Conservation (phyloP, 2,888 invertebrate species). For the Phengaris alcon region DNA sequence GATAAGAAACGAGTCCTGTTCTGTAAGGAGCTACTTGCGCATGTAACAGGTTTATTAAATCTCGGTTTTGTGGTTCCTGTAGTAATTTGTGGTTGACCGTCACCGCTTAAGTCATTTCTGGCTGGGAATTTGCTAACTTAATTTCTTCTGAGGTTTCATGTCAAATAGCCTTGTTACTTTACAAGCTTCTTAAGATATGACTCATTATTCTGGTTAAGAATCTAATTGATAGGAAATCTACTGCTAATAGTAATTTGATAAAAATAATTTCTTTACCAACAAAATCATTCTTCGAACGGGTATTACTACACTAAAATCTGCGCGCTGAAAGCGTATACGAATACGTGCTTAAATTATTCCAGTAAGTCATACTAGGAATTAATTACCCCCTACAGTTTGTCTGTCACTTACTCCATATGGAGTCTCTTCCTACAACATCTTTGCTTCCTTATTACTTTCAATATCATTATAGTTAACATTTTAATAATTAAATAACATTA, state of each 20-base stretch:
- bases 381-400: slow-evolving; percentile 20
- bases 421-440: slow-evolving; percentile 4
- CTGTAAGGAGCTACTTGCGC: neutral
- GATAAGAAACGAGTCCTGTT: slow-evolving; percentile 8
- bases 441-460: slow-evolving; percentile 12
- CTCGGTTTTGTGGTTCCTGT: slow-evolving; percentile 10
- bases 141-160: slow-evolving; percentile 8
- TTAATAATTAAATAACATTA: neutral
- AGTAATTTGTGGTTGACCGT: slow-evolving; percentile 21
- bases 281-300: neutral
- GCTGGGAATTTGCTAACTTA: slow-evolving; percentile 6
- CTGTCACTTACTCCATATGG: slow-evolving; percentile 15
- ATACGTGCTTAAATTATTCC: neutral
- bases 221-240: neutral
- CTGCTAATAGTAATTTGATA: neutral
- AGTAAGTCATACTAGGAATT: neutral
- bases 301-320: neutral
- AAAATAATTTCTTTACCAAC: neutral
- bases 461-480: neutral
- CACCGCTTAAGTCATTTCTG: neutral
- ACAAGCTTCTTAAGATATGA: neutral
- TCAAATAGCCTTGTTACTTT: slow-evolving; percentile 5
- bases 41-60: slow-evolving; percentile 21
- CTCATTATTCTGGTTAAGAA: neutral
- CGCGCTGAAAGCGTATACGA: neutral